Conservation (phyloP, 2,888 invertebrate genomes). For the Drosophila melanocephala region DNA sequence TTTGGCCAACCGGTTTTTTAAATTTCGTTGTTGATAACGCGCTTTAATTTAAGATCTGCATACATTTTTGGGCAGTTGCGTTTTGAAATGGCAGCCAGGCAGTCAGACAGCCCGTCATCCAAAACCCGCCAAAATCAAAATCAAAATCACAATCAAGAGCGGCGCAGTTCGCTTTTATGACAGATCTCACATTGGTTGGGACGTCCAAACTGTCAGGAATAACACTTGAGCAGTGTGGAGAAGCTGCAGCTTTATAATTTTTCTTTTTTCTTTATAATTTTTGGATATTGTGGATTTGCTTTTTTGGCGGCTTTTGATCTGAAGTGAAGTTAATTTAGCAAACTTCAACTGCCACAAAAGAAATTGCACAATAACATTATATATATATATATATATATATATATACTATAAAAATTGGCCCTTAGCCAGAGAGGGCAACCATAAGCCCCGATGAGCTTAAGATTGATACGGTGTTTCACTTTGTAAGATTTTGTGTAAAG, state of each 20-base stretch:
- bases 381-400: conserved; percentile 1
- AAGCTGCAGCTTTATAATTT: conserved; percentile 49
- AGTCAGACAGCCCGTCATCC: conserved; percentile 38
- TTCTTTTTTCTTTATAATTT: conserved; percentile 15
- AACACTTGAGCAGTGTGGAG: conserved; percentile 71
- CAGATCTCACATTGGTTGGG: conserved; percentile 78
- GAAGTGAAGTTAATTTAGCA: conserved; percentile 79
- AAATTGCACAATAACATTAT: conserved; percentile 59
- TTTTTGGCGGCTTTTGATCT: conserved; percentile 66
- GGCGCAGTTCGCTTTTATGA: conserved; percentile 72
- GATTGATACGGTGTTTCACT: conserved; percentile 27
- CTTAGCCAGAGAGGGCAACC: conserved; percentile 27
- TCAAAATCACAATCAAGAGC: conserved; percentile 66
- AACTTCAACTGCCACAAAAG: conserved; percentile 63
- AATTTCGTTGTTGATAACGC: conserved; percentile 65
- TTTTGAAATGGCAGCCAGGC: conserved; percentile 45
- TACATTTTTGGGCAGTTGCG: conserved; percentile 72
- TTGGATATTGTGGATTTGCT: conserved; percentile 38
- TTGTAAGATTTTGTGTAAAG: conserved; percentile 30
- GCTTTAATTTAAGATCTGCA: conserved; percentile 78
- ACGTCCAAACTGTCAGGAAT: conserved; percentile 74
- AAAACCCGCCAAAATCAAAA: conserved; percentile 60
- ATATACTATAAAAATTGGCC: conserved; percentile 42
- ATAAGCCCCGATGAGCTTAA: conserved; percentile 42
- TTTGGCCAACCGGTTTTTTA: conserved; percentile 69